Evolutionary conservation across 2,113 vertebrate species (phyloP), one percentile per base, ranked within the genome.

Genomic region (Ancistrus triradiatus): DNA sequence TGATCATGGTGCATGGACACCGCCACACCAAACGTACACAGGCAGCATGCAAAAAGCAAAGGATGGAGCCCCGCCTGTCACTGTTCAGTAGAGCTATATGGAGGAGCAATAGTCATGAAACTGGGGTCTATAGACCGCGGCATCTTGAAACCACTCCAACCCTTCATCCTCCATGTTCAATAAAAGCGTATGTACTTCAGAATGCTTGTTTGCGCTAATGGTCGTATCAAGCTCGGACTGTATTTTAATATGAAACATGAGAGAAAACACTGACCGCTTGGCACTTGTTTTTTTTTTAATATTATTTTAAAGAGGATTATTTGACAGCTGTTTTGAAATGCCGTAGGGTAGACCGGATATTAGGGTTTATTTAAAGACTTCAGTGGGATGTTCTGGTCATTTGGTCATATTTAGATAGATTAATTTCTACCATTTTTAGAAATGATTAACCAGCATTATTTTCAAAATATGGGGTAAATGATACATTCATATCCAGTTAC

Each of bases 221-320:
- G 80, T 82, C 85, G 81, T 84, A 84, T 86, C 80, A 78, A 73
- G 53, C 67, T 77, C 67, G 78, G 74, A 80, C 61, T 56, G 44
- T 68, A 67, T 84, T 83, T 84, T 79, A 73, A 46, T 59, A 79
- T 42, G 68, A 63, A 58, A 49, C 43, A 62, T 58, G 59, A 55
- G 81, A 85, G 81, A 77, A 82, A 81, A 86, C 81, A 81, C 76
- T 77, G 77, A 78, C 78, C 83, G 80, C 74, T 66, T 65, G 76
- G 79, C 74, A 79, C 77, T 85, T 84, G 27, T 65, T 77, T 76
- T 65, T 77, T 76, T 63, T 73, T 63, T 38, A 52, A 37, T 7
- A 53, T 70, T 72, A 58, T 78, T 77, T 79, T 74, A 75, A 70
- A 62, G 58, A 68, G 52, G 69, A 48, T 48, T 68, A 48, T 81